Base-by-base conservation (phyloP, 1,140 invertebrate species). In the Tetragnatha versicolor region DNA sequence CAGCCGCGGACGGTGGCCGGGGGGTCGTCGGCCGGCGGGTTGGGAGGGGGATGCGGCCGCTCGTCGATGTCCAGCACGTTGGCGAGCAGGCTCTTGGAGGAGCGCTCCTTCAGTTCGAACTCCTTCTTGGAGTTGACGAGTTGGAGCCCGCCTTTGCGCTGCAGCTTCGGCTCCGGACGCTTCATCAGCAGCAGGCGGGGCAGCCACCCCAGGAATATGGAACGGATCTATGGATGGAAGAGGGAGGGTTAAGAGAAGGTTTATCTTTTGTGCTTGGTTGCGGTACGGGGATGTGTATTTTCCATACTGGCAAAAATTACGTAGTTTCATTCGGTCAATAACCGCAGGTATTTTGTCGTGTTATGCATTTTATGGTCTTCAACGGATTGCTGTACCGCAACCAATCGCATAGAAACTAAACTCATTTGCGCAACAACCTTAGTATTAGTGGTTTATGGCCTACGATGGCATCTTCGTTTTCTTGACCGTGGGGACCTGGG, bases 21-120 rank as follows among this genome's bases (percentile, higher is more conserved):
- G 70, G 85, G 84, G 39, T 84, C 81, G 53, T 86, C 85, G 73
- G 86, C 87, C 86, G 60, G 33, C 2, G 37, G 17, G 17, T 65
- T 47, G 42, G 42, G 12, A 20, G 12, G 12, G 42, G 12, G 12
- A 20, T 47, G 12, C 12, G 42, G 42, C 12, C 31, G 5, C 12
- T 98, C 96, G 86, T 98, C 95, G 83, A 97, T 95, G 86, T 98
- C 95, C 82, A 98, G 89, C 82, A 98, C 95, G 87, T 98, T 98
- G 80, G 96, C 95, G 82, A 98, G 88, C 68, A 98, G 89, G 83
- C 93, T 96, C 87, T 96, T 95, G 65, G 95, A 97, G 55, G 94
- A 95, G 55, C 94, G 89, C 85, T 97, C 95, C 86, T 94, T 94
- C 73, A 97, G 87, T 86, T 97, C 95, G 83, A 97, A 86, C 84